Evolutionary conservation across 2,888 invertebrate species (phyloP).

Genomic region (Bembecia ichneumoniformis): DNA sequence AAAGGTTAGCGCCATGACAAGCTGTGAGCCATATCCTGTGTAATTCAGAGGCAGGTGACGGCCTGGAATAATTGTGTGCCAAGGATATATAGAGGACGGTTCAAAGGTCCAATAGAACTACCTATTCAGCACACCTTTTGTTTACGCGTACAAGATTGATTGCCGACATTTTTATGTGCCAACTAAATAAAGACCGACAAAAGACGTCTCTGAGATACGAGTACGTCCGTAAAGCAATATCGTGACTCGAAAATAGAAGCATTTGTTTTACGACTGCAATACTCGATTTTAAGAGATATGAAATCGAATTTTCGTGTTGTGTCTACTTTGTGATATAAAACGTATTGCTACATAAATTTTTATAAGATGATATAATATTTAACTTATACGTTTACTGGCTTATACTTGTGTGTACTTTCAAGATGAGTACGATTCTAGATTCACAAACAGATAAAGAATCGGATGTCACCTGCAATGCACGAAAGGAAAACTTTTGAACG

Average conservation of each 20-base stretch:
- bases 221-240: neutral
- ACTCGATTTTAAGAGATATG: neutral
- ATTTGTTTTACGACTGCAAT: neutral
- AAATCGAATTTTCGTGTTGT: neutral
- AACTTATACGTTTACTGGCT: no score
- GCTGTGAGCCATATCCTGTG: no score
- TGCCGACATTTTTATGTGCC: neutral
- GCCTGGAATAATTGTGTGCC: conserved; percentile 6
- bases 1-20: no score
- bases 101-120: neutral
- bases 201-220: neutral
- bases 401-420: no score
- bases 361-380: neutral
- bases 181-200: neutral
- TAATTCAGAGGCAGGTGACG: conserved; percentile 2
- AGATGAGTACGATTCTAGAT: no score
- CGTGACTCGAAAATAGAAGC: neutral
- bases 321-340: neutral
- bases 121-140: neutral
- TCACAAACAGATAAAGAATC: no score
- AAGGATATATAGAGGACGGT: neutral
- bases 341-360: neutral
- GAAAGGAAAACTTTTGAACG: no score
- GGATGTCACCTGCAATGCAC: no score
- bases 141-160: neutral